Evolutionary conservation across 2,888 invertebrate genomes (phyloP).

Genomic region (Chorisops tibialis): DNA sequence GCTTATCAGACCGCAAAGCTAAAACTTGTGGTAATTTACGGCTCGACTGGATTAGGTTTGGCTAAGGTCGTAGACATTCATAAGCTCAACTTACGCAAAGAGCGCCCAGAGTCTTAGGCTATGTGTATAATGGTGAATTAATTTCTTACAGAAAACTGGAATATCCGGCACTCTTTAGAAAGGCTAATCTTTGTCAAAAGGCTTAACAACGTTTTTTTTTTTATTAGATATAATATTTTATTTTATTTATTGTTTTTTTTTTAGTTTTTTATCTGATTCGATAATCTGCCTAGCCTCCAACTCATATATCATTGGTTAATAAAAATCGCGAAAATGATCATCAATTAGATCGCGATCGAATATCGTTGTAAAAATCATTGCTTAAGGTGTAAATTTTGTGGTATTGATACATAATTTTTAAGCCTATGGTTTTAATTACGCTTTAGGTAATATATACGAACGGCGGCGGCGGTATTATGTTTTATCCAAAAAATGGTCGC

Average conservation of each 20-base stretch:
- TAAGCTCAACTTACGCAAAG: conserved; percentile 23
- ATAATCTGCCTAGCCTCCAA: conserved; percentile 15
- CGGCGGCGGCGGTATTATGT: background rate
- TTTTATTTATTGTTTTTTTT: conserved; percentile 6
- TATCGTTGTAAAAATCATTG: background rate
- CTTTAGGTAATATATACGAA: background rate
- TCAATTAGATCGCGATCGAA: background rate
- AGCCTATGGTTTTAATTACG: conserved; percentile 2
- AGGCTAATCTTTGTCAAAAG: conserved; percentile 19
- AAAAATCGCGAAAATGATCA: conserved; percentile 16
- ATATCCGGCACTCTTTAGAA: conserved; percentile 19
- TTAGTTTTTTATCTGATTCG: conserved; percentile 15
- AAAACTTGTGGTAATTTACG: conserved; percentile 25
- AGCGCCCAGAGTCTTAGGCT: conserved; percentile 12
- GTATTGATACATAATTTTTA: background rate
- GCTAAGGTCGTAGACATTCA: conserved; percentile 22
- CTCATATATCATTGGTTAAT: conserved; percentile 13
- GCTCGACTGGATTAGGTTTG: conserved; percentile 25
- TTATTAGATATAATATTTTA: background rate
- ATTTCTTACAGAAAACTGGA: conserved; percentile 26
- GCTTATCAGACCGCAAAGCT: conserved; percentile 27
- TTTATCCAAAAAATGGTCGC: background rate
- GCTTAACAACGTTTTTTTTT: conserved; percentile 5
- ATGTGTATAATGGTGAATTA: conserved; percentile 19
- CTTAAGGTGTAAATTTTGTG: background rate